phyloP scores from a whole-genome alignment of 1,140 invertebrate species.

The Plodia interpunctella region DNA sequence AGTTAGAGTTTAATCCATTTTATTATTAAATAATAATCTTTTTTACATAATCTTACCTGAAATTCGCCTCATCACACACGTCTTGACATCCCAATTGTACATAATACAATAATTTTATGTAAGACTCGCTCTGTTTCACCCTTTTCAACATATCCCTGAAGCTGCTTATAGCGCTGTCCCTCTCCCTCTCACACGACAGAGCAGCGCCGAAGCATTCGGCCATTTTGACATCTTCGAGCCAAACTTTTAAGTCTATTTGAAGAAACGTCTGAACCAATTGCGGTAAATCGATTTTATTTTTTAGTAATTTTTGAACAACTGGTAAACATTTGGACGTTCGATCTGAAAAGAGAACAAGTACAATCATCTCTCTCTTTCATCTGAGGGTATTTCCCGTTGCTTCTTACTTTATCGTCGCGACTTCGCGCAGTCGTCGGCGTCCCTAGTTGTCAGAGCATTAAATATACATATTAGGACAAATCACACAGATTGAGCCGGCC shows the following conservation, averaged over 20 bases:
- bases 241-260: background rate
- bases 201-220: conserved; percentile 4
- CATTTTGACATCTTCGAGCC: conserved; percentile 2
- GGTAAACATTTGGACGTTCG: background rate
- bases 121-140: background rate
- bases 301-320: background rate
- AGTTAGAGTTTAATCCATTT: too few species aligned
- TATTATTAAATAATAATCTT: background rate
- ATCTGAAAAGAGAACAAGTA: background rate
- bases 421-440: too few species aligned
- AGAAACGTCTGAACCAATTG: background rate
- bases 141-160: conserved; percentile 8
- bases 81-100: background rate
- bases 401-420: too few species aligned
- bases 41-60: background rate
- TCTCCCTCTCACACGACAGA: background rate
- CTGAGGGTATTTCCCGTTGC: too few species aligned
- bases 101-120: conserved; percentile 7
- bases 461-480: too few species aligned
- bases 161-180: background rate
- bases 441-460: too few species aligned
- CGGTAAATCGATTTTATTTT: background rate
- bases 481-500: too few species aligned
- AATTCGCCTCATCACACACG: conserved; percentile 1
- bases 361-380: too few species aligned